Conservation (phyloP, 1,140 invertebrate species). For the Halictus rubicundus region DNA sequence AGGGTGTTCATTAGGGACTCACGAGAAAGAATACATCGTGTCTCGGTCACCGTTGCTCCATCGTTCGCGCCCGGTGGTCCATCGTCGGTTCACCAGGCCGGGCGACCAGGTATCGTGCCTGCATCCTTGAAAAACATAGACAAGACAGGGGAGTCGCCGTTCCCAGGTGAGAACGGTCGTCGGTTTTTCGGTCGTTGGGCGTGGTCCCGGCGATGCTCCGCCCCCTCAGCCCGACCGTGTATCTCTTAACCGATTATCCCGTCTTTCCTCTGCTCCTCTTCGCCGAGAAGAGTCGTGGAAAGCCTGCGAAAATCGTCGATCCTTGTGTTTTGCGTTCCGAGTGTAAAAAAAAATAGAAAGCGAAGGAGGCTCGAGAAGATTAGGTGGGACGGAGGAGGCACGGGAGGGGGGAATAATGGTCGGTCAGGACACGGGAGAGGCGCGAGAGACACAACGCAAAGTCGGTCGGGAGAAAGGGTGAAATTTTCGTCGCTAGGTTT, state of each 20-base stretch:
- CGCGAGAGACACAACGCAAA: too few species aligned
- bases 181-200: not conserved
- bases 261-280: constrained; percentile 50
- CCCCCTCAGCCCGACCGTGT: not conserved
- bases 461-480: not conserved
- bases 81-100: constrained; percentile 56
- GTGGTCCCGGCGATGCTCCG: not conserved
- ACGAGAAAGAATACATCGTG: constrained; percentile 57
- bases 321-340: constrained; percentile 33
- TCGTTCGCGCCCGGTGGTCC: constrained; percentile 55
- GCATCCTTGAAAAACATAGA: constrained; percentile 65
- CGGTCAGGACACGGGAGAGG: not conserved
- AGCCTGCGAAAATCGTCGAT: constrained; percentile 49
- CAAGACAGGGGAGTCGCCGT: constrained; percentile 38
- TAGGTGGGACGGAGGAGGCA: not conserved
- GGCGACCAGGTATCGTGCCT: constrained; percentile 58
- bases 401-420: not conserved
- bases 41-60: constrained; percentile 59
- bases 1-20: constrained; percentile 53
- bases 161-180: constrained; percentile 52
- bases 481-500: not conserved
- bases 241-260: constrained; percentile 31
- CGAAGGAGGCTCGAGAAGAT: not conserved
- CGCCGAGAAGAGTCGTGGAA: constrained; percentile 36
- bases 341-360: not conserved